Evolutionary conservation across 2,888 invertebrate species (phyloP).

Genomic region (Calameuta filiformis): DNA sequence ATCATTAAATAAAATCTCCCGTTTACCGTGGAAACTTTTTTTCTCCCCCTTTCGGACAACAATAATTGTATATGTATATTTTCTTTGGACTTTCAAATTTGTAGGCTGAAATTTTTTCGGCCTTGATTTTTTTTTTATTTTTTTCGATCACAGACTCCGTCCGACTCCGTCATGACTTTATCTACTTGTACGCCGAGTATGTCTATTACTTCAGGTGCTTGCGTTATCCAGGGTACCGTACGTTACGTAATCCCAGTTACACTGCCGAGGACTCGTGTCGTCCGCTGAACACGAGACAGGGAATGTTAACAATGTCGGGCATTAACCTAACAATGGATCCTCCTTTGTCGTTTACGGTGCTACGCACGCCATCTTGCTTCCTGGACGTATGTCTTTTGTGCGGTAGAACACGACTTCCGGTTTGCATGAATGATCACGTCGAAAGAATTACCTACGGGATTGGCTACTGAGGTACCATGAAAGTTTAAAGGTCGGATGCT

Average conservation of each 20-base stretch:
- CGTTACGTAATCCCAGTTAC: background rate
- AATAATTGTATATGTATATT: too few species aligned
- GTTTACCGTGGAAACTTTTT: too few species aligned
- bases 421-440: background rate
- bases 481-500: too few species aligned
- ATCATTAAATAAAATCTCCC: too few species aligned
- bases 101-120: too few species aligned
- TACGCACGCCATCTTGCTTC: background rate
- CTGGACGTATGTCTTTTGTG: background rate
- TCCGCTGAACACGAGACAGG: background rate
- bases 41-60: accelerated
- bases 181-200: background rate
- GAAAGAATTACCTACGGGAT: background rate
- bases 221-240: too few species aligned
- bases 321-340: background rate
- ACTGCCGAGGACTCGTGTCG: background rate
- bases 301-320: background rate
- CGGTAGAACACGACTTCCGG: background rate
- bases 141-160: background rate
- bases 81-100: too few species aligned
- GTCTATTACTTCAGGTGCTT: background rate
- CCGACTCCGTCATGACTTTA: background rate
- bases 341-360: background rate
- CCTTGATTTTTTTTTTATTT: accelerated
- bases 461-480: too few species aligned